phyloP scores from a whole-genome alignment of 23 tunicate species.

The Botrylloides violaceus region DNA sequence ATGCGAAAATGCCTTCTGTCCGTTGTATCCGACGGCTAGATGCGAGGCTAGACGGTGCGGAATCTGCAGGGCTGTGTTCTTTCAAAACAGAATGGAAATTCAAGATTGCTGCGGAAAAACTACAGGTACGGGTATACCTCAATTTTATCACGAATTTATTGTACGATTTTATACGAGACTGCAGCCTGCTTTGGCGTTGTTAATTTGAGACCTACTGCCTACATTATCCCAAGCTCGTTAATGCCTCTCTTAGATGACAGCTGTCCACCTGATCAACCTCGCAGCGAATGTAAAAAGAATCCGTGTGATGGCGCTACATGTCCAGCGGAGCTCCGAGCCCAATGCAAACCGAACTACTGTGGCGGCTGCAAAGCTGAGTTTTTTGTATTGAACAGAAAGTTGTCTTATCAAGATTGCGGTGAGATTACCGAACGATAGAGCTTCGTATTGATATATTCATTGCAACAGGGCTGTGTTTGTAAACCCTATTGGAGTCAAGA shows the following conservation, averaged over 20 bases:
- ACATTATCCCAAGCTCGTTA: no score
- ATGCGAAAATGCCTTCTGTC: conserved; percentile 7
- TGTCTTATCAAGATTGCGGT: conserved; percentile 4
- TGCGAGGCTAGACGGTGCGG: conserved; percentile 17
- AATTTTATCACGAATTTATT: no score
- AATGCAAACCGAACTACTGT: conserved; percentile 15
- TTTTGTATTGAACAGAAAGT: neutral
- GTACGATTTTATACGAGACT: no score
- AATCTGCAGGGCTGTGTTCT: neutral
- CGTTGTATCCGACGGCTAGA: conserved; percentile 3
- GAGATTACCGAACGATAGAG: no score
- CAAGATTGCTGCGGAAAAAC: conserved; percentile 16
- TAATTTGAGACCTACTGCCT: no score
- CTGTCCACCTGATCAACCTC: conserved; percentile 7
- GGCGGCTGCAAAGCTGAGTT: conserved; percentile 33
- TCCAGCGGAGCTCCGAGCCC: neutral
- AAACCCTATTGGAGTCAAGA: no score
- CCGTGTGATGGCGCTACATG: conserved; percentile 12
- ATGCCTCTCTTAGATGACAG: no score
- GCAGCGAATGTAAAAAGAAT: neutral
- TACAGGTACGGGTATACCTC: no score
- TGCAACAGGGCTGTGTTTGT: no score
- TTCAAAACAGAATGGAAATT: conserved; percentile 1
- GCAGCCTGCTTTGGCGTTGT: no score
- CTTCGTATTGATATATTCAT: neutral